Base-by-base conservation (phyloP, 2,888 invertebrate genomes). In the Margaritifera margaritifera region DNA sequence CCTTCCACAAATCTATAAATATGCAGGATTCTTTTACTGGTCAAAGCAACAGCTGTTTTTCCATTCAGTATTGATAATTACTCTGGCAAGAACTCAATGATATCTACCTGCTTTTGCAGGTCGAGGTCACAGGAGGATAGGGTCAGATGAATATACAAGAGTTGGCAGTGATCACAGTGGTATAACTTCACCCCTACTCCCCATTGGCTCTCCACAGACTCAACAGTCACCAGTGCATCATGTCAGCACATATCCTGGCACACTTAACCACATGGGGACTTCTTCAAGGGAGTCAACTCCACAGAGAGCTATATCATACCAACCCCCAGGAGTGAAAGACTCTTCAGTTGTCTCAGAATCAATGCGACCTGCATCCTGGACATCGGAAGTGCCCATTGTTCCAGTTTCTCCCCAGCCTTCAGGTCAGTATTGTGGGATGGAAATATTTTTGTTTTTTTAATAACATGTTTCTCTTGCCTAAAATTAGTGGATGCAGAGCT, bases 241-340 rank as follows among this genome's bases (percentile, higher is more conserved):
- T 70, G 82, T 85, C 58, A 80, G 79, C 72, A 81, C 86, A 20
- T 84, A 79, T 73, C 86, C 86, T 6, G 83, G 81, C 25, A 74
- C 80, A 52, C 71, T 77, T 18, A 64, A 58, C 27, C 1, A 42
- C 42, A 42, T 42, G 42, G 42, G 11, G 11, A 15, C 42, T 42
- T 62, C 62, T 57, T 77, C 76, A 69, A 71, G 74, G 72, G 76
- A 77, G 27, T 66, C 74, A n/a, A 77, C 76, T 59, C 76, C 80
- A 20, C 77, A 74, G 51, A 52, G 84, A 24, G 83, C 85, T 11
- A 72, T 85, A 52, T 85, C 85, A 0, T 79, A 85, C 73, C 81
- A 82, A 25, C 81, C 81, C 0, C 76, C 77, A 22, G 59, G 67
- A 54, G 42, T 69, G 25, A 52, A 69, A 24, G 71, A 71, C 50